phyloP scores from a whole-genome alignment of 2,888 invertebrate species.

The Zelleria hepariella region DNA sequence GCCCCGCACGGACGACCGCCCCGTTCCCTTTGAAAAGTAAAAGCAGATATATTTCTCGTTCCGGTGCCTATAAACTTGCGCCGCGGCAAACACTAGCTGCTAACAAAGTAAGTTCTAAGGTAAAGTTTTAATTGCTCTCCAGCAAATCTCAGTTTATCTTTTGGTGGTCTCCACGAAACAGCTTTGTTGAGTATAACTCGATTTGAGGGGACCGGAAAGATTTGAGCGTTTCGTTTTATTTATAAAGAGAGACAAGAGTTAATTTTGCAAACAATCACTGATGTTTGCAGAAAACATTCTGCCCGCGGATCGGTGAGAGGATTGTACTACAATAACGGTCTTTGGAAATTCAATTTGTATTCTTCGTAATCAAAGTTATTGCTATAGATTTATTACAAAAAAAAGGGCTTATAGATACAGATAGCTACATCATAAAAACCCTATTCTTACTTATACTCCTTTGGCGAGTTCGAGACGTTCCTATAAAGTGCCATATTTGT shows the following conservation, averaged over 20 bases:
- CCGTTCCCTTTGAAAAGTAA: slow-evolving; percentile 41
- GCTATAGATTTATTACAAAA: background rate
- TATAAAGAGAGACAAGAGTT: background rate
- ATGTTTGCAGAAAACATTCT: background rate
- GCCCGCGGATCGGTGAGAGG: background rate
- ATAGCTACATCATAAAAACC: too few species aligned
- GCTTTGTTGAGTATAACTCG: slow-evolving; percentile 65
- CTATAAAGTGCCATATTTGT: too few species aligned
- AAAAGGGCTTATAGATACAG: too few species aligned
- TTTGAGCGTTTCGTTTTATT: slow-evolving; percentile 1
- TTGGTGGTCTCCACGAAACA: slow-evolving; percentile 55
- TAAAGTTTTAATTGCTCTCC: slow-evolving; percentile 70
- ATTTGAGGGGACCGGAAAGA: slow-evolving; percentile 23
- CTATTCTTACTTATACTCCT: too few species aligned
- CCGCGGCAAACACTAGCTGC: slow-evolving; percentile 45
- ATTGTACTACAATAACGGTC: background rate
- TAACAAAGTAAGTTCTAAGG: slow-evolving; percentile 66
- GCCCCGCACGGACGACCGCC: slow-evolving; percentile 18
- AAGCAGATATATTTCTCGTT: slow-evolving; percentile 48
- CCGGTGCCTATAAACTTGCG: slow-evolving; percentile 41
- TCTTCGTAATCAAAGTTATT: background rate
- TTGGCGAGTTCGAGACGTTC: too few species aligned
- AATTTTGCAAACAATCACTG: background rate
- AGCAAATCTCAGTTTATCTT: slow-evolving; percentile 67
- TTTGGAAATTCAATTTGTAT: background rate